Conservation (phyloP, 2,797 vertebrate genomes). For the Gila robusta region DNA sequence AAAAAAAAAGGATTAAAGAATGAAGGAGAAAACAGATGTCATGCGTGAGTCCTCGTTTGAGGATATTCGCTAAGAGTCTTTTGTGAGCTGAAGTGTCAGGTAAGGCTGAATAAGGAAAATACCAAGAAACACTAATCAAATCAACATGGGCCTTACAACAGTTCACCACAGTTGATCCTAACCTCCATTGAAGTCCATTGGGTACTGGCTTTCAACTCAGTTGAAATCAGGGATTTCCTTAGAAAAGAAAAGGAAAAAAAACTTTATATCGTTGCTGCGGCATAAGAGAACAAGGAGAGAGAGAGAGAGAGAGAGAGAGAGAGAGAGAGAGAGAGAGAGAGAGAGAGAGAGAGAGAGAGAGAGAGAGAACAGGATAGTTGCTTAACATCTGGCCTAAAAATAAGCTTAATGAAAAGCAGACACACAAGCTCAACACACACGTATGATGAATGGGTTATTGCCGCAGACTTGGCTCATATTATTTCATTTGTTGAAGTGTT, state of each 20-base stretch:
- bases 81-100: slow-evolving; percentile 2
- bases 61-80: neutral
- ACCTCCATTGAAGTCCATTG: neutral
- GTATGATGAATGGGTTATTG: slow-evolving; percentile 31
- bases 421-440: slow-evolving; percentile 11
- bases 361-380: neutral
- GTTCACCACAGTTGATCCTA: neutral
- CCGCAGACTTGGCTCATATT: slow-evolving; percentile 18
- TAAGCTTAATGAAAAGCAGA: slow-evolving; percentile 49
- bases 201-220: neutral
- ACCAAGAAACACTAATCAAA: neutral
- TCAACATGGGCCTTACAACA: neutral
- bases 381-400: slow-evolving; percentile 47
- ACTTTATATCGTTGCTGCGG: neutral
- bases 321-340: slow-evolving; percentile 10
- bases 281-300: neutral
- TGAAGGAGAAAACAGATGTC: neutral
- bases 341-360: neutral
- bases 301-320: neutral
- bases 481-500: slow-evolving; percentile 42
- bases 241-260: neutral
- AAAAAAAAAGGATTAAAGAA: too few relatives aligned
- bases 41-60: neutral
- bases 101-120: slow-evolving; percentile 9
- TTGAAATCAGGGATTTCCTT: slow-evolving; percentile 19